These are phyloP conservation scores for Beroe forskalii DNA, from an alignment of 37 sponge, comb jelly and placozoan species.

Conservation along the genomic window DNA sequence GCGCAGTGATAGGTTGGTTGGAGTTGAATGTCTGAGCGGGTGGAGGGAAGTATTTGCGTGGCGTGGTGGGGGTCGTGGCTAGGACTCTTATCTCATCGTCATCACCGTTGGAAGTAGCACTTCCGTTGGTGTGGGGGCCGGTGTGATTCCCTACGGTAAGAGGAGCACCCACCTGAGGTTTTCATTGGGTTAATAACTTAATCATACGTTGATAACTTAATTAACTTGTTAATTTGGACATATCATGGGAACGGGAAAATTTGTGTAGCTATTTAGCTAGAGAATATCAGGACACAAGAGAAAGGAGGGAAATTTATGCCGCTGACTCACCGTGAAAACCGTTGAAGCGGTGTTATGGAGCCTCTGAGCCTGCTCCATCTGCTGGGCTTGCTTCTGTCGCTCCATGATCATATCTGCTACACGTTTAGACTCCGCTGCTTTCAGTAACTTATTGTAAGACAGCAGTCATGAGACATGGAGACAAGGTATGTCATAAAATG, in stretches of 20 bases:
- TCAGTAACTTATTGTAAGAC: not conserved
- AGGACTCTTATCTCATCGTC: slow-evolving; percentile 21
- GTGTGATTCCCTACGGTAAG: no score
- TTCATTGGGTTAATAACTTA: no score
- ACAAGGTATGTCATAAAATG: not conserved
- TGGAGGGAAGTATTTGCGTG: not conserved
- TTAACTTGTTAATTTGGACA: no score
- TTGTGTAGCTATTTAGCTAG: no score
- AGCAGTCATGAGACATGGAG: no score
- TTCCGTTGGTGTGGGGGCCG: no score
- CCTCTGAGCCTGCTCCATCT: slow-evolving; percentile 27
- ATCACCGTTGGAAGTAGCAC: not conserved
- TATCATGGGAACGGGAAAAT: no score
- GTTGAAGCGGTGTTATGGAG: not conserved
- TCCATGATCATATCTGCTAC: slow-evolving; percentile 37
- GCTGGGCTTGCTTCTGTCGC: slow-evolving; percentile 43
- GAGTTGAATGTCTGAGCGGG: not conserved
- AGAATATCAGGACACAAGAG: no score
- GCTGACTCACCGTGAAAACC: slow-evolving; percentile 14
- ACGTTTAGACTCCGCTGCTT: not conserved
- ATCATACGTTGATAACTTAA: no score
- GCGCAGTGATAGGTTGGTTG: slow-evolving; percentile 44
- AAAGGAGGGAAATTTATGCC: no score
- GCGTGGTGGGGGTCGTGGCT: not conserved
- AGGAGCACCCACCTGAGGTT: no score